Evolutionary conservation across 2,888 invertebrate genomes (phyloP).

Genomic region (Dynastes grantii): DNA sequence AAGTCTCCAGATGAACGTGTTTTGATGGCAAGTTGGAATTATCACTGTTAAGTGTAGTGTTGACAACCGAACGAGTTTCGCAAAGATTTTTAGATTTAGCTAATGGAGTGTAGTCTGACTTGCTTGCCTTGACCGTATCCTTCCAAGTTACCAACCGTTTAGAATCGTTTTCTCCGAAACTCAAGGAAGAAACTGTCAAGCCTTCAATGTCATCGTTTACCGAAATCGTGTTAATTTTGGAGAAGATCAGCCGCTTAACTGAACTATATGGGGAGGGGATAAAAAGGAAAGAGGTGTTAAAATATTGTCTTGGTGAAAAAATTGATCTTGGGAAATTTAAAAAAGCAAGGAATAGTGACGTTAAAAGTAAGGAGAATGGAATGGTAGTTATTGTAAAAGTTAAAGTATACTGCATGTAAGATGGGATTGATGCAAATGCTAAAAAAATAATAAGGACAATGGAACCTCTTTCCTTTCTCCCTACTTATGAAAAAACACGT

Average conservation of each 20-base stretch:
- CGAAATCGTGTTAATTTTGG: conserved; percentile 67
- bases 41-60: too few relatives aligned
- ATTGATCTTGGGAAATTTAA: background rate
- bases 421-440: background rate
- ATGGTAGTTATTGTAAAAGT: conserved; percentile 35
- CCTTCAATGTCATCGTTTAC: conserved; percentile 65
- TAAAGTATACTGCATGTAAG: background rate
- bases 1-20: conserved; percentile 22
- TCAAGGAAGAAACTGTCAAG: conserved; percentile 65
- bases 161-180: conserved; percentile 40
- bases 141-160: conserved; percentile 64
- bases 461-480: conserved; percentile 66
- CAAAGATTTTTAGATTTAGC: too few relatives aligned
- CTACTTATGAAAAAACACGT: conserved; percentile 56
- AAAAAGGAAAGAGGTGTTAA: conserved; percentile 62
- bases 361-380: conserved; percentile 64
- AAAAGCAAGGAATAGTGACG: conserved; percentile 5
- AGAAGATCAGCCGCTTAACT: conserved; percentile 56
- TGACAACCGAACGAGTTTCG: too few relatives aligned
- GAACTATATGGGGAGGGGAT: conserved; percentile 50
- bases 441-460: conserved; percentile 14
- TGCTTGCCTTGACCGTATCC: conserved; percentile 55
- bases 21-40: background rate
- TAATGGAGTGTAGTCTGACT: background rate
- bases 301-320: conserved; percentile 17